Base-by-base conservation (phyloP, 2,888 invertebrate genomes). In the Apomyelois bistriatella region DNA sequence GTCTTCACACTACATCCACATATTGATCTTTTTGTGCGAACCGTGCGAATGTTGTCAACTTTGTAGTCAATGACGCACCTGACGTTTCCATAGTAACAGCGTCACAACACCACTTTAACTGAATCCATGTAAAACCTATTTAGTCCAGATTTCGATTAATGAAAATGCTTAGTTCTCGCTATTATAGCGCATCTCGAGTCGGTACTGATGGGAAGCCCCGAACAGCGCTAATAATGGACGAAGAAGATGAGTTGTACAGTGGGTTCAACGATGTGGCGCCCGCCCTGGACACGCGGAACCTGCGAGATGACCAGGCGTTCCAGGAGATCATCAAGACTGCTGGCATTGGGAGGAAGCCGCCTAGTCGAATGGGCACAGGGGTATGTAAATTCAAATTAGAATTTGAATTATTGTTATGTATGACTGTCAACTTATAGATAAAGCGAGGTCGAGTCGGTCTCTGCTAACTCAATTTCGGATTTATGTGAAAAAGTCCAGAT, bases 311-410 rank as follows among this genome's bases (percentile, higher is more conserved):
- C 77, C 92, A 93, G 61, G 92, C 90, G 28, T 94, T 96, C 68
- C 95, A 95, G 77, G 94, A 95, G 76, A 94, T 95, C 9, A 90
- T 96, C n/a, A 91, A 93, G 62, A 94, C 92, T 1, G 94, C 95
- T 59, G 94, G 95, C 69, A 93, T 94, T 13, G 91, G 95, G 47
- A 85, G 94, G 65, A 94, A 94, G 50, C 90, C 93, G 58, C 94
- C 94, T 64, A 91, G 91, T 68, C 70, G 87, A 10, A 76, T 82
- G 76, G 87, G 84, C 1, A 90, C 90, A 0, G 88, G 88, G 73
- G 90, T 89, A 56, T 72, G 80, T 72, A 2, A 40, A 13, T 43
- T 12, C 13, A 2, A 12, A n/a, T 37, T n/a, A 37, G n/a, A 12
- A 12, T 12, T 5, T 7, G 28, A 5, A 28, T 28, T 7, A 28